Percentiles rank a stretch among this genome's conserved stretches.
Conservation (phyloP, 2,888 invertebrate species). For the Vesta saturnalis region DNA sequence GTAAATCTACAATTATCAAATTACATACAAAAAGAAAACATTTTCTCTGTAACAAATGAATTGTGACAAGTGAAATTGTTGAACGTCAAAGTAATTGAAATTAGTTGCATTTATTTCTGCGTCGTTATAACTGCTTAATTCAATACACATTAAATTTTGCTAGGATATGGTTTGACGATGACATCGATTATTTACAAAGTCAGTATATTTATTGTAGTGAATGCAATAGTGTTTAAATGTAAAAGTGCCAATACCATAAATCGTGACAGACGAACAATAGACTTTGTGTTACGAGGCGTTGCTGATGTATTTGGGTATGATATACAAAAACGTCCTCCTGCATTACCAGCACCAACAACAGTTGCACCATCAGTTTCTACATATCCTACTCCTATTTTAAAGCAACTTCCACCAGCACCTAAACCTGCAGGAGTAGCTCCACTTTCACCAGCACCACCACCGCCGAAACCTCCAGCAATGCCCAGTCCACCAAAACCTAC, state of each 20-base stretch:
- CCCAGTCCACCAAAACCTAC: slow-evolving; percentile 40
- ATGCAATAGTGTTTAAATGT: not conserved
- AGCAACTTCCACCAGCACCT: not conserved
- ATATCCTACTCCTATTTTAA: slow-evolving; percentile 49
- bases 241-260: not conserved
- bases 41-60: slow-evolving; percentile 55
- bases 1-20: slow-evolving; percentile 52
- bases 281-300: slow-evolving; percentile 55
- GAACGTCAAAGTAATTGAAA: slow-evolving; percentile 40
- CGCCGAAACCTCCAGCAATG: slow-evolving; percentile 41
- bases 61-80: slow-evolving; percentile 54
- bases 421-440: slow-evolving; percentile 17
- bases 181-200: slow-evolving; percentile 8
- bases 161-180: slow-evolving; percentile 23
- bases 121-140: slow-evolving; percentile 40
- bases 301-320: slow-evolving; percentile 61
- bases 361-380: slow-evolving; percentile 47
- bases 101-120: slow-evolving; percentile 51
- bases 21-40: slow-evolving; percentile 50
- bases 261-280: slow-evolving; percentile 58
- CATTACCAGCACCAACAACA: slow-evolving; percentile 47
- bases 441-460: slow-evolving; percentile 38
- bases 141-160: slow-evolving; percentile 3
- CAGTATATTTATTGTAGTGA: slow-evolving; percentile 19
- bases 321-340: slow-evolving; percentile 56